A percentile compares a stretch with the other conserved stretches of the same genome.
Conservation (phyloP, 2,797 vertebrate genomes). For the Xyrichtys novacula region DNA sequence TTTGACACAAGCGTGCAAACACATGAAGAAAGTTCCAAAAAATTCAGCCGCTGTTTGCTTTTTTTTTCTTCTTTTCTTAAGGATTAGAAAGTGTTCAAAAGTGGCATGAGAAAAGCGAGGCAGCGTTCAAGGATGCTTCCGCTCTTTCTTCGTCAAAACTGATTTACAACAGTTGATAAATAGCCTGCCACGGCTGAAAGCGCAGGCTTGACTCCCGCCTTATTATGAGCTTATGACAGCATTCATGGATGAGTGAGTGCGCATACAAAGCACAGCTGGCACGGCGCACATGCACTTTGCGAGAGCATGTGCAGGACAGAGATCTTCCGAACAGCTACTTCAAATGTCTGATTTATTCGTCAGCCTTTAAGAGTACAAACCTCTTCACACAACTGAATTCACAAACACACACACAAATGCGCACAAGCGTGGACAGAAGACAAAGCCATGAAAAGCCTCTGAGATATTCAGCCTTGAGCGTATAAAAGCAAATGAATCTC, state of each 20-base stretch:
- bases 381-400: not conserved
- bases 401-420: not conserved
- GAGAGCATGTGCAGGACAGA: conserved; percentile 2
- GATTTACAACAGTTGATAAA: conserved; percentile 72
- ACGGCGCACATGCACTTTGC: conserved; percentile 12
- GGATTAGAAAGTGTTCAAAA: conserved; percentile 65
- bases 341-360: conserved; percentile 25
- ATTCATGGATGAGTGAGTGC: conserved; percentile 9
- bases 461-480: conserved; percentile 17
- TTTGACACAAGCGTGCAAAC: conserved; percentile 3
- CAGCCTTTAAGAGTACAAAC: not conserved
- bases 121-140: conserved; percentile 66
- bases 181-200: conserved; percentile 24
- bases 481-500: not conserved
- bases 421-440: too few species aligned
- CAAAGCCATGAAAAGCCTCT: not conserved
- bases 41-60: conserved; percentile 24
- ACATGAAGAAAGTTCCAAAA: conserved; percentile 34
- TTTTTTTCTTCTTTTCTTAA: conserved; percentile 7
- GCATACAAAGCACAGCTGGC: conserved; percentile 49
- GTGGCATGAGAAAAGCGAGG: conserved; percentile 52
- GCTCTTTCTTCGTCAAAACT: conserved; percentile 65
- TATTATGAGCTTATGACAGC: conserved; percentile 53
- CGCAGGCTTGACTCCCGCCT: conserved; percentile 4
- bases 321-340: conserved; percentile 1